phyloP scores from a whole-genome alignment of 2,113 vertebrate species.

The Trematocara unimaculatum region DNA sequence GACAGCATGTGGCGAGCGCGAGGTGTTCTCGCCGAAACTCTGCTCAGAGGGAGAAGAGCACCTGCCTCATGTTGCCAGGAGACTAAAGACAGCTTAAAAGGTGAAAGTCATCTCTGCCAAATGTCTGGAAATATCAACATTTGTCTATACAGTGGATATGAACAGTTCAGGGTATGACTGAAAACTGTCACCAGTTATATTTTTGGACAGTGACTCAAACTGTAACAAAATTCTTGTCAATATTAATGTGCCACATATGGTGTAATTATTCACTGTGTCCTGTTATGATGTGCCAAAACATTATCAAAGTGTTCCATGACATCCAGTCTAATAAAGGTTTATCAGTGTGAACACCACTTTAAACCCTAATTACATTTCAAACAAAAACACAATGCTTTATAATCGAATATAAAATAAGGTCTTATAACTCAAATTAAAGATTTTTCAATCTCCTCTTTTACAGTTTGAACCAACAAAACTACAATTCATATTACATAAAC shows the following conservation, averaged over 20 bases:
- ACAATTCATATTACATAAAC: neutral
- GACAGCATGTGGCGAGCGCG: constrained; percentile 6
- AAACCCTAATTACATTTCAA: neutral
- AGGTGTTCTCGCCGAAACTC: neutral
- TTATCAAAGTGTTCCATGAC: neutral
- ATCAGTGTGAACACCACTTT: neutral
- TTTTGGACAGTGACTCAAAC: neutral
- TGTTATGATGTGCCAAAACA: neutral
- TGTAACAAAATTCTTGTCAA: neutral
- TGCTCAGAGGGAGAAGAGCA: neutral
- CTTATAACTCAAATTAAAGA: neutral
- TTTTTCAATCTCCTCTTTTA: neutral
- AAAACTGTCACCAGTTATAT: neutral
- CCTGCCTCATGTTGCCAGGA: constrained; percentile 33
- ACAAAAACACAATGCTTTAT: constrained; percentile 7
- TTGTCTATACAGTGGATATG: neutral
- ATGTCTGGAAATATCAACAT: constrained; percentile 54
- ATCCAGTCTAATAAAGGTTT: neutral
- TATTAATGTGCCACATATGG: neutral
- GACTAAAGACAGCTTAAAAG: constrained; percentile 41
- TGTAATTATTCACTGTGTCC: neutral
- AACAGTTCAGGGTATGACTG: neutral
- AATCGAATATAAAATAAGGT: neutral
- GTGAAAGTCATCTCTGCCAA: constrained; percentile 31
- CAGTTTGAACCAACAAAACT: neutral